These are phyloP conservation scores for Camponotus vicinus DNA, from an alignment of 1,140 invertebrate genomes.

Conservation along the genomic window DNA sequence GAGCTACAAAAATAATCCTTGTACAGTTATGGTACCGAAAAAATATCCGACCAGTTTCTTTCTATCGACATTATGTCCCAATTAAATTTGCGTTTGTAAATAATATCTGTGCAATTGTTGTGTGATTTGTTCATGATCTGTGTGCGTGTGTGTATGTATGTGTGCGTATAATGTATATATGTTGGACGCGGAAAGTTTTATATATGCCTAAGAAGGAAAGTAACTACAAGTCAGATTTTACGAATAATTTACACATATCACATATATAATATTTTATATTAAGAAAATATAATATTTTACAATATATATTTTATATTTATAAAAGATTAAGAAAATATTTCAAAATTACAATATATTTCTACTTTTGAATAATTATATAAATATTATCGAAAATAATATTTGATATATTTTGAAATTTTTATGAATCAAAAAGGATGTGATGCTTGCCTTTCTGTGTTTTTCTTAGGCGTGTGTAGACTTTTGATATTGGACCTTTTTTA, in stretches of 20 bases:
- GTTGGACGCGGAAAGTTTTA: constrained; percentile 1
- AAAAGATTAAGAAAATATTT: neutral
- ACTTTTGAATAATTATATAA: neutral
- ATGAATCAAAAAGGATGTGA: neutral
- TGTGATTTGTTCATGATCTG: constrained; percentile 12
- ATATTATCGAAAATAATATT: neutral
- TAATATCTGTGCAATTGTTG: constrained; percentile 3
- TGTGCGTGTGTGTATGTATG: neutral
- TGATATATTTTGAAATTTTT: neutral
- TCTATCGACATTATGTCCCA: neutral
- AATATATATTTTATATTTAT: too few relatives aligned
- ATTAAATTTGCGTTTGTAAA: constrained; percentile 9
- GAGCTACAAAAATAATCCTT: constrained; percentile 40
- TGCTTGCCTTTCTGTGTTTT: neutral
- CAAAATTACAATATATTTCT: neutral
- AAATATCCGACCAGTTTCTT: neutral
- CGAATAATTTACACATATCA: neutral
- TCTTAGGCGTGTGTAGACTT: constrained; percentile 27
- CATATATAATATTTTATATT: neutral
- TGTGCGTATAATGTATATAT: neutral
- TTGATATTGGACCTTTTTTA: constrained; percentile 1
- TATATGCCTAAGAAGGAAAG: neutral
- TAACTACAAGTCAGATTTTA: neutral
- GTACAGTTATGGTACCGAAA: constrained; percentile 10
- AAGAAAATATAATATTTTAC: too few relatives aligned